Conservation (phyloP, 1,140 invertebrate genomes). For the Philotrypesis tridentata region DNA sequence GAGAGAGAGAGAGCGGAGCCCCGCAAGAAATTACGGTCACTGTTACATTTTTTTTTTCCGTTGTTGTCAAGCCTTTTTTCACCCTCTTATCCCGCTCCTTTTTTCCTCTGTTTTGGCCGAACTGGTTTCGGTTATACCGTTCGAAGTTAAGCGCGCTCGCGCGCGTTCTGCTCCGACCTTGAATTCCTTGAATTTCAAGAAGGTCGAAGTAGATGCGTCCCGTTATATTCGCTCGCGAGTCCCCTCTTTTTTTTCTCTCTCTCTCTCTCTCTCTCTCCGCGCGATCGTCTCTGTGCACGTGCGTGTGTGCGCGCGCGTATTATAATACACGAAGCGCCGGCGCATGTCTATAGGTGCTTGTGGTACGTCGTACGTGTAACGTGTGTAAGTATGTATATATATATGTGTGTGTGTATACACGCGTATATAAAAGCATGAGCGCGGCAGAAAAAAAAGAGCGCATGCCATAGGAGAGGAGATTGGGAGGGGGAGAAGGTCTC, state of each 20-base stretch:
- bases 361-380: no score
- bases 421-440: neutral
- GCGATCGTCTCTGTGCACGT: neutral
- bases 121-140: conserved; percentile 48
- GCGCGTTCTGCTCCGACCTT: conserved; percentile 53
- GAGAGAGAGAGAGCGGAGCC: no score
- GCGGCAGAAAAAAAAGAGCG: neutral
- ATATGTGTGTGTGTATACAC: neutral
- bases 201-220: conserved; percentile 52
- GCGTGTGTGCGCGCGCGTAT: neutral
- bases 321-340: conserved; percentile 22
- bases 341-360: neutral
- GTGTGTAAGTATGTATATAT: no score
- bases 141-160: conserved; percentile 39
- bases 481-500: neutral
- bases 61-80: neutral
- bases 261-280: neutral
- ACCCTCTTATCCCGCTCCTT: neutral
- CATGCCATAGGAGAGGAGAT: neutral
- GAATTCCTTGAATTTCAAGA: conserved; percentile 57
- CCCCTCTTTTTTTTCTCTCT: neutral
- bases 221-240: conserved; percentile 41
- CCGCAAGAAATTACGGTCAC: conserved; percentile 45
- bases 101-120: conserved; percentile 20
- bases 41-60: conserved; percentile 42